Evolutionary conservation across 2,888 invertebrate genomes (phyloP), one percentile per base, ranked within the genome.

Genomic region (Phasia obesa): DNA sequence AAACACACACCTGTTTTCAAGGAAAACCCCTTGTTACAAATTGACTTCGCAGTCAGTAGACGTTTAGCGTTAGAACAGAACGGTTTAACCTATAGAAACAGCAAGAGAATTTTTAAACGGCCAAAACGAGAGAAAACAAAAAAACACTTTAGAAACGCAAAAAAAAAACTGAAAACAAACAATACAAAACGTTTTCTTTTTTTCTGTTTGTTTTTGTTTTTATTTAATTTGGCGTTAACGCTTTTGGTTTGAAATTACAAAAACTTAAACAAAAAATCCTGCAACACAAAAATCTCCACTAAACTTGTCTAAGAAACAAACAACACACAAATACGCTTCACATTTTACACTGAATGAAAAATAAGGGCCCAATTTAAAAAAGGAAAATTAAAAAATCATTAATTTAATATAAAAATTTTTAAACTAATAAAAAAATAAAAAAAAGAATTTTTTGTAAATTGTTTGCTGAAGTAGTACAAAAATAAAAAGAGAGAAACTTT

Each of bases 31-130:
- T 15, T 55, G 38, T 55, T 42, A 21, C 25, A 6, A 38, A 49
- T 4, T 31, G n/a, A 27, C 27, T n/a, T 42, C 27, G 35, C 25
- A 23, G 60, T 55, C 73, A 83, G 83, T 83, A 83, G 83, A 80
- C 49, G 57, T 83, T 75, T 76, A 83, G 83, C 75, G 42, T 79
- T 76, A 80, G 79, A 53, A 73, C 73, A n/a, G 78, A 74, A 70
- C 65, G 79, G 83, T 80, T 79, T 65, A 55, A 42, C 67, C 73
- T 69, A 73, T 35, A 51, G 38, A 53, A 67, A 35, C 49, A 27
- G 11, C 2, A 5, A 17, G 2, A 70, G 44, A 42, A 31, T 38
- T 17, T 21, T n/a, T 49, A 13, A 35, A 42, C 65, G 62, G 77
- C 35, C 19, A 31, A 21, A 44, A 65, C 17, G 27, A 31, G 25